A percentile compares a stretch with the other conserved stretches of the same genome.
These are phyloP conservation scores for Drosophila hydei DNA, from an alignment of 1,140 invertebrate species.

Conservation along the genomic window DNA sequence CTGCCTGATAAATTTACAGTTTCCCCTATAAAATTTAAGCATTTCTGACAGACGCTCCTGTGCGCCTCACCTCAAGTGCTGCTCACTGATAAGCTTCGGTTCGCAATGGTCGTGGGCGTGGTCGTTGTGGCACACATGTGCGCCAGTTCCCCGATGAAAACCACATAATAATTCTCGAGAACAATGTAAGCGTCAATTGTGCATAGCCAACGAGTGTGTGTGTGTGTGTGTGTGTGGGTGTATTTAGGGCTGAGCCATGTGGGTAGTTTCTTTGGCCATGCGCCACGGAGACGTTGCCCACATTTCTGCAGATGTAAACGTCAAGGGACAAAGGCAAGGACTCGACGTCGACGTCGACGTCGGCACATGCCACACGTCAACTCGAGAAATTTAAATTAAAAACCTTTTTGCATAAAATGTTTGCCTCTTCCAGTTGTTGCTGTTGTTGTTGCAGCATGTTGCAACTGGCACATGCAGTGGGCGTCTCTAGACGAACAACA, in stretches of 20 bases:
- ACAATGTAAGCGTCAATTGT: slow-evolving; percentile 81
- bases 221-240: slow-evolving; percentile 11
- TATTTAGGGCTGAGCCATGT: slow-evolving; percentile 37
- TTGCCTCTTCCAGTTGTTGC: slow-evolving; percentile 28
- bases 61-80: slow-evolving; percentile 40
- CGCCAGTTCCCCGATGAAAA: slow-evolving; percentile 52
- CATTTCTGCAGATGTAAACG: slow-evolving; percentile 64
- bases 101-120: slow-evolving; percentile 5
- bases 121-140: slow-evolving; percentile 49
- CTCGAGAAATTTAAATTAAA: slow-evolving; percentile 80
- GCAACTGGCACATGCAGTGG: slow-evolving; percentile 49
- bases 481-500: slow-evolving; percentile 5
- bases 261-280: slow-evolving; percentile 60
- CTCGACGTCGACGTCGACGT: slow-evolving; percentile 33
- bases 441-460: slow-evolving; percentile 52
- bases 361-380: slow-evolving; percentile 79
- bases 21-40: slow-evolving; percentile 33
- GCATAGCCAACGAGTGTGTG: slow-evolving; percentile 61
- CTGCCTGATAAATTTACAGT: slow-evolving; percentile 60
- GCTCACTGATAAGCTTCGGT: slow-evolving; percentile 56
- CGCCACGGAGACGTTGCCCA: slow-evolving; percentile 50
- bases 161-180: slow-evolving; percentile 79
- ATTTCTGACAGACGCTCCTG: slow-evolving; percentile 55
- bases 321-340: slow-evolving; percentile 68
- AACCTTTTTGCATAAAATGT: slow-evolving; percentile 77